Evolutionary conservation across 2,113 vertebrate genomes (phyloP).

Genomic region (Noturus placidus): DNA sequence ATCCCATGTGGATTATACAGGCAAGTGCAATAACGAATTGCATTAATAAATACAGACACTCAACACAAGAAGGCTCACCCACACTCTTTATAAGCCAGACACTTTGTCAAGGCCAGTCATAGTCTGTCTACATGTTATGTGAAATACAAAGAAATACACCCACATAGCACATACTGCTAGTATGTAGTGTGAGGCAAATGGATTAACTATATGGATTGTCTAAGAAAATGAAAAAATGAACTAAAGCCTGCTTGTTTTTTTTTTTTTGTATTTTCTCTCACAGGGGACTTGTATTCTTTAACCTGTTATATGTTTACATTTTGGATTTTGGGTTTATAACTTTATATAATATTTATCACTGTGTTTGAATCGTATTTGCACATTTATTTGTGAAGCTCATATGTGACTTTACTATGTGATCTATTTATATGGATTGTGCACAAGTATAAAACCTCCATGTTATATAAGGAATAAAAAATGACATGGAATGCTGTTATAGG

Average conservation of each 20-base stretch:
- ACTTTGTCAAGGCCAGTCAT: not conserved
- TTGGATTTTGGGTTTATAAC: not conserved
- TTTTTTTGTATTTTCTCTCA: not conserved
- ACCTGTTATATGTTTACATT: not conserved
- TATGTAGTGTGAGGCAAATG: not conserved
- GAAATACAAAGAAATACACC: slow-evolving; percentile 16
- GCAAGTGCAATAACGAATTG: not conserved
- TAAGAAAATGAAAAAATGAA: not conserved
- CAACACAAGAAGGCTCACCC: not conserved
- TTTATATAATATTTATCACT: not conserved
- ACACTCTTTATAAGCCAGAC: not conserved
- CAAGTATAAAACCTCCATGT: not conserved
- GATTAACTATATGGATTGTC: not conserved
- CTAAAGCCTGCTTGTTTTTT: not conserved
- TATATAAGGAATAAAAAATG: not conserved
- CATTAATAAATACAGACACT: not conserved
- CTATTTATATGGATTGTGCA: not conserved
- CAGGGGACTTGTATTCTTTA: not conserved
- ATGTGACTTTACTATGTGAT: not conserved
- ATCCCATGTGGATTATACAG: not conserved
- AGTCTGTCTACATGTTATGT: not conserved
- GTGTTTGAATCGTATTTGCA: not conserved
- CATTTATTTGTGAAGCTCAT: not conserved
- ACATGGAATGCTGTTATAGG: not conserved
- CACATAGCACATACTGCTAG: not conserved